Evolutionary conservation across 2,888 invertebrate species (phyloP).

Genomic region (Eremobia ochroleuca): DNA sequence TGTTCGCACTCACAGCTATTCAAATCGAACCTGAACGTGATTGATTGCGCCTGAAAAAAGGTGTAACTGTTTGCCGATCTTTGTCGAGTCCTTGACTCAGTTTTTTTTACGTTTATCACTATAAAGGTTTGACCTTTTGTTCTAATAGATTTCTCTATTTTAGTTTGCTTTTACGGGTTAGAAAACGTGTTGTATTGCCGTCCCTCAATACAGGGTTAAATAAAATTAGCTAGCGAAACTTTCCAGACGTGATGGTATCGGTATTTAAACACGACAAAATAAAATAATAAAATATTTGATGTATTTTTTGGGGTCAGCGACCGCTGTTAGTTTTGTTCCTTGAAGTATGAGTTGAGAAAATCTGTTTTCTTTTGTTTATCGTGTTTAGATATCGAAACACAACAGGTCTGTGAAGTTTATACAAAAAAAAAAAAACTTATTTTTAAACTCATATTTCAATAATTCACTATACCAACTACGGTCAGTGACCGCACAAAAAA

Average conservation of each 20-base stretch:
- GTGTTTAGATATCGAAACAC: no score
- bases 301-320: no score
- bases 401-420: no score
- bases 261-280: no score
- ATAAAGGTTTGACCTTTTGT: conserved; percentile 40
- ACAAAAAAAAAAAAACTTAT: no score
- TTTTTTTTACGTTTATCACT: conserved; percentile 50
- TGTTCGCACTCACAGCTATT: conserved; percentile 40
- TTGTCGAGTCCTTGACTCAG: conserved; percentile 56
- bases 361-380: no score
- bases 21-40: conserved; percentile 48
- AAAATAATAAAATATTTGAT: no score
- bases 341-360: no score
- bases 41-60: conserved; percentile 52
- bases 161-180: conserved; percentile 5
- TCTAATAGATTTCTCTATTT: conserved; percentile 41
- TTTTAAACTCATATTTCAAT: no score
- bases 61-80: conserved; percentile 47
- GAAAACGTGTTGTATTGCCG: neutral
- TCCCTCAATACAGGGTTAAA: neutral
- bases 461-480: no score
- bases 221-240: neutral
- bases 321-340: no score
- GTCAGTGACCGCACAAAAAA: no score
- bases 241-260: neutral